Evolutionary conservation across 2,888 invertebrate genomes (phyloP).

Genomic region (Lepidocyrtoides sp.): DNA sequence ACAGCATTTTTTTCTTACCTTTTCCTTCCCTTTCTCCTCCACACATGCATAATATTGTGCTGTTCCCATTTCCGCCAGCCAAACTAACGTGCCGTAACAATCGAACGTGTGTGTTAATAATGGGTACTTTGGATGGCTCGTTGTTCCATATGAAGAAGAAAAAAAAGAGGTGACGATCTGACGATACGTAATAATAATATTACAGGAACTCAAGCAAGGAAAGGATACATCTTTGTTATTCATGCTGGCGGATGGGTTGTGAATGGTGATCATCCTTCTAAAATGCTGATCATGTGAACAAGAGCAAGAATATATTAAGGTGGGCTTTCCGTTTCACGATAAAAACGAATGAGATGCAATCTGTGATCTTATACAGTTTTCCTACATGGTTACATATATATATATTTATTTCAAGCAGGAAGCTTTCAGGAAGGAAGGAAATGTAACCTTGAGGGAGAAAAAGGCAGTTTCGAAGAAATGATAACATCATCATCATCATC

Average conservation of each 20-base stretch:
- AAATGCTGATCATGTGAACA: slow-evolving; percentile 77
- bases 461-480: slow-evolving; percentile 36
- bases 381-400: background rate
- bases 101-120: slow-evolving; percentile 75
- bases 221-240: slow-evolving; percentile 55
- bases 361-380: background rate
- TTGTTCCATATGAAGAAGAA: background rate
- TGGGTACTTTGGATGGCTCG: slow-evolving; percentile 55
- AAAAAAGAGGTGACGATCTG: slow-evolving; percentile 32
- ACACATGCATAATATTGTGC: background rate
- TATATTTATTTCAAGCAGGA: background rate
- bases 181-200: slow-evolving; percentile 37
- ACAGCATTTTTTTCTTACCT: background rate
- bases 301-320: slow-evolving; percentile 48
- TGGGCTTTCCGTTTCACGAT: slow-evolving; percentile 20
- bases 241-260: slow-evolving; percentile 34
- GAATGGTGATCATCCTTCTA: slow-evolving; percentile 56
- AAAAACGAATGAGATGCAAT: slow-evolving; percentile 57
- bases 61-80: background rate
- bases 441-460: slow-evolving; percentile 53
- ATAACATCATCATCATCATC: slow-evolving; percentile 46
- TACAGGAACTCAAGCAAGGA: background rate
- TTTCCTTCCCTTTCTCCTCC: slow-evolving; percentile 3
- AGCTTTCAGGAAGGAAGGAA: slow-evolving; percentile 36
- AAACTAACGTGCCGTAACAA: slow-evolving; percentile 54